A percentile compares a stretch with the other conserved stretches of the same genome.
Conservation (phyloP, 2,797 vertebrate species). For the Buceros bicornis region DNA sequence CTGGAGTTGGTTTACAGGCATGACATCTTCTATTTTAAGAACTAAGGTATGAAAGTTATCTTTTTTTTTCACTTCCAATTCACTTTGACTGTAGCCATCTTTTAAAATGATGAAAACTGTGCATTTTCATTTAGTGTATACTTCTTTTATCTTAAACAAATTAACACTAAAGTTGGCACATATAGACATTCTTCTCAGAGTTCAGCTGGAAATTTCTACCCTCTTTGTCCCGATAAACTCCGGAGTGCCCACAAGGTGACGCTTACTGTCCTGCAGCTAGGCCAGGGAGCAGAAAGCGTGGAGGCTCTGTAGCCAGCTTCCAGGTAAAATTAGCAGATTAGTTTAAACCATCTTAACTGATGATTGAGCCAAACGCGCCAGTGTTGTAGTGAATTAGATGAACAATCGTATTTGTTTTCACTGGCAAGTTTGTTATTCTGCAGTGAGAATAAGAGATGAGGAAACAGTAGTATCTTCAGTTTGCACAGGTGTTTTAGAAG, state of each 20-base stretch:
- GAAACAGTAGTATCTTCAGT: background rate
- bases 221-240: fast-evolving
- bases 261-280: background rate
- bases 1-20: constrained; percentile 33
- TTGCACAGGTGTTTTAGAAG: background rate
- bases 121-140: background rate
- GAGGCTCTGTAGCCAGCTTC: background rate
- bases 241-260: background rate
- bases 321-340: background rate
- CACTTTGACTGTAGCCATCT: background rate
- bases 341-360: background rate
- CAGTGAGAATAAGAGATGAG: background rate
- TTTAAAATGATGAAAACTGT: background rate
- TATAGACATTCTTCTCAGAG: background rate
- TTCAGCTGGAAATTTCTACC: background rate
- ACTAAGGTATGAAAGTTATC: background rate
- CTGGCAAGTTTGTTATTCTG: background rate
- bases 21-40: constrained; percentile 55
- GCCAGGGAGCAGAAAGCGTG: background rate
- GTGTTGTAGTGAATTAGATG: background rate
- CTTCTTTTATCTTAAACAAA: background rate
- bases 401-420: background rate
- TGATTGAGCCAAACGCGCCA: background rate
- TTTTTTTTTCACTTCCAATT: background rate
- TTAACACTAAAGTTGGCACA: background rate